phyloP scores from a whole-genome alignment of 2,113 vertebrate genomes.

The Peromyscus polionotus region DNA sequence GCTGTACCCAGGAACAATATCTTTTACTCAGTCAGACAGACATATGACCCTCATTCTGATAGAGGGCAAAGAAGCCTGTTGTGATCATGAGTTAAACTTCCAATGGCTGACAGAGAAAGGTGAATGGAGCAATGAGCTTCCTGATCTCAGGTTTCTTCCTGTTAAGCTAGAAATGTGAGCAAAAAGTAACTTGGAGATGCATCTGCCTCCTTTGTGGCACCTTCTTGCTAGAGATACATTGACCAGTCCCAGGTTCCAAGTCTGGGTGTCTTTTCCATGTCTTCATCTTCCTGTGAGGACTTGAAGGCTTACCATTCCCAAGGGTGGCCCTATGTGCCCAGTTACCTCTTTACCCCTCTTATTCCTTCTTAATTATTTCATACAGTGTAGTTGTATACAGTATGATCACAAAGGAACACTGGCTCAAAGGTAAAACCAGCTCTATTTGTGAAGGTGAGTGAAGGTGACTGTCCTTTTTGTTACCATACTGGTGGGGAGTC shows the following conservation, averaged over 20 bases:
- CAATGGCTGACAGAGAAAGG: no score
- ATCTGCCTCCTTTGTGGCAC: no score
- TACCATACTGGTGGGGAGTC: accelerated
- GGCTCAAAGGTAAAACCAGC: not conserved
- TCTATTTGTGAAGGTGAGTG: not conserved
- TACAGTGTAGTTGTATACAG: not conserved
- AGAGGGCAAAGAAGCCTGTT: not conserved
- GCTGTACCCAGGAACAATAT: not conserved
- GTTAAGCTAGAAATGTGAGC: not conserved
- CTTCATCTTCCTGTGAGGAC: not conserved
- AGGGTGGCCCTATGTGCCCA: not conserved
- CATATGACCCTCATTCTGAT: not conserved
- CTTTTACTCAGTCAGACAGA: not conserved
- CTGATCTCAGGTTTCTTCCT: not conserved
- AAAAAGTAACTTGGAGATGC: not conserved
- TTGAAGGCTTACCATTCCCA: not conserved
- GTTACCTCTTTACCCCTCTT: not conserved
- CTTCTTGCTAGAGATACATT: not conserved
- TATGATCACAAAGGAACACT: not conserved
- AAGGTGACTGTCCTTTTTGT: not conserved
- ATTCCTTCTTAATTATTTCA: not conserved
- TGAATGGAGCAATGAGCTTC: not conserved
- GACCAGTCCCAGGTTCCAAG: not conserved
- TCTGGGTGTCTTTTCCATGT: not conserved
- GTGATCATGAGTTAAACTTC: no score